phyloP scores from a whole-genome alignment of 2,113 vertebrate genomes.

The Erythrocercus mccallii region DNA sequence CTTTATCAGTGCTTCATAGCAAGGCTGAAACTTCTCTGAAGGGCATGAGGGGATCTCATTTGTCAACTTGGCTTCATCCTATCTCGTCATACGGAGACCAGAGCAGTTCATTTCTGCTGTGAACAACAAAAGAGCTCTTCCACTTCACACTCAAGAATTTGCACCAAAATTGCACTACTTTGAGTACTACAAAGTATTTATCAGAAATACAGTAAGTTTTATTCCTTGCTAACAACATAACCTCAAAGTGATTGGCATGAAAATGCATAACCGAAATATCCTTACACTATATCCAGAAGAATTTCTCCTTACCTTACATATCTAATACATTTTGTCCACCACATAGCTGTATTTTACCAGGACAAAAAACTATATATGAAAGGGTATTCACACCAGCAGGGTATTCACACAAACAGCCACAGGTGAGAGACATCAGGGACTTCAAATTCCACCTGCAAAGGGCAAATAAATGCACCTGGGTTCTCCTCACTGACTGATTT shows the following conservation, averaged over 20 bases:
- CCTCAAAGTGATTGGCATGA: not conserved
- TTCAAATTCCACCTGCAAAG: not conserved
- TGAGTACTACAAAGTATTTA: not conserved
- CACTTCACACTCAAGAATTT: not conserved
- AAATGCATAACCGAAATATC: not conserved
- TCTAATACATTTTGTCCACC: not conserved
- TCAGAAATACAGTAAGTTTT: not conserved
- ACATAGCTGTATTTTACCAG: fast-evolving
- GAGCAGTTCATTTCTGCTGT: not conserved
- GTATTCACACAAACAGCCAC: not conserved
- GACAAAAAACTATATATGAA: not conserved
- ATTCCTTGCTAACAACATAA: not conserved
- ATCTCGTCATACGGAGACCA: not conserved
- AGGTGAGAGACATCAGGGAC: not conserved
- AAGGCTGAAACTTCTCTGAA: not conserved
- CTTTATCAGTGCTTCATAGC: not conserved
- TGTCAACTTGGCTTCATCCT: not conserved
- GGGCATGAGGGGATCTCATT: not conserved
- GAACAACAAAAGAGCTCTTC: not conserved
- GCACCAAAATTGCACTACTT: not conserved
- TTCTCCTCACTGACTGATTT: not conserved
- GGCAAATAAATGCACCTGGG: not conserved
- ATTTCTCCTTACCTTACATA: not conserved
- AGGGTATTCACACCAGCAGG: not conserved
- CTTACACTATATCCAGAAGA: not conserved